Evolutionary conservation across 2,888 invertebrate species (phyloP).

Genomic region (Copidosoma aretas): DNA sequence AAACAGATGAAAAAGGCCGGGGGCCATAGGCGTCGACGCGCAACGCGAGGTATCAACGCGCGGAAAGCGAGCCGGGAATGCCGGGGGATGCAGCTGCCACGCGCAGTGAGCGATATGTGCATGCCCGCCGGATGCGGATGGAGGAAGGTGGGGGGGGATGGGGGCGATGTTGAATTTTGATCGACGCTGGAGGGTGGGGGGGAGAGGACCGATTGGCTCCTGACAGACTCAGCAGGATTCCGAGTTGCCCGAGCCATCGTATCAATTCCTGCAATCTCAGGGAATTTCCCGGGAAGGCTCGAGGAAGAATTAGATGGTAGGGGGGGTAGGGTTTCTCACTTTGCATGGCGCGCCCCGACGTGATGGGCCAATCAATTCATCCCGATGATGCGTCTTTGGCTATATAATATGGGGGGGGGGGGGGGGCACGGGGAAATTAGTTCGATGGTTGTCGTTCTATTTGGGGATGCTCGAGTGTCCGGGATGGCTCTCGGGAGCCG

Average conservation of each 20-base stretch:
- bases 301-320: conserved; percentile 2
- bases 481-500: neutral
- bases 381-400: neutral
- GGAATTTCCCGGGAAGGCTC: neutral
- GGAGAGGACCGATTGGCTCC: conserved; percentile 45
- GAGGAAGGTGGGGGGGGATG: neutral
- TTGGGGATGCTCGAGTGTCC: neutral
- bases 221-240: conserved; percentile 45
- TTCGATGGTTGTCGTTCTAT: conserved; percentile 24
- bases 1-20: neutral
- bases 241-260: conserved; percentile 2
- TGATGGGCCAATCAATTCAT: conserved; percentile 26
- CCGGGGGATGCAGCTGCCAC: conserved; percentile 12
- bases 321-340: conserved; percentile 18
- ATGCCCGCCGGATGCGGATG: neutral
- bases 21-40: conserved; percentile 10
- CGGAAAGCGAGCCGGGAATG: conserved; percentile 3
- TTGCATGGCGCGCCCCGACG: conserved; percentile 12
- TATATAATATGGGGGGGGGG: neutral
- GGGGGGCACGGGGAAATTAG: conserved; percentile 26
- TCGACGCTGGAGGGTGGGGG: conserved; percentile 47
- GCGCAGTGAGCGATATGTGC: neutral
- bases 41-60: conserved; percentile 7
- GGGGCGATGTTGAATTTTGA: conserved; percentile 41
- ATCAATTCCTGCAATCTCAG: conserved; percentile 32